Evolutionary conservation across 2,888 invertebrate species (phyloP).

Genomic region (Parnassius glacialis): DNA sequence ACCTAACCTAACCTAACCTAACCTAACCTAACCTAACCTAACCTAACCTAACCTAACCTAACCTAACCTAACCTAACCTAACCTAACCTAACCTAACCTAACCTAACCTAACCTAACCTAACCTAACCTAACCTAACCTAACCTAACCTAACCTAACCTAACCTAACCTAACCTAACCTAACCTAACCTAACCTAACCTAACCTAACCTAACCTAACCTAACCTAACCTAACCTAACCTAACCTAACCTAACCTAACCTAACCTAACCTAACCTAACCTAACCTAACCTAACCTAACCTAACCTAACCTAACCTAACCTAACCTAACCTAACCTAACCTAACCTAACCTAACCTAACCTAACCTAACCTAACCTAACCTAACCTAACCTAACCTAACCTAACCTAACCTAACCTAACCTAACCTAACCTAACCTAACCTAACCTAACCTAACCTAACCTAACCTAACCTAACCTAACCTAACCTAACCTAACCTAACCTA

Average conservation of each 20-base stretch:
- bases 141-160: constrained; percentile 29
- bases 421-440: constrained; percentile 28
- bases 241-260: constrained; percentile 28
- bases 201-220: constrained; percentile 27
- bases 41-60: constrained; percentile 29
- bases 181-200: constrained; percentile 29
- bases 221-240: constrained; percentile 26
- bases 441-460: constrained; percentile 28
- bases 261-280: constrained; percentile 22
- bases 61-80: constrained; percentile 28
- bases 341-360: constrained; percentile 20
- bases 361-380: constrained; percentile 17
- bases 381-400: constrained; percentile 26
- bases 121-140: constrained; percentile 29
- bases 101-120: constrained; percentile 29
- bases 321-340: constrained; percentile 20
- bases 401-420: constrained; percentile 27
- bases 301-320: constrained; percentile 23
- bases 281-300: constrained; percentile 25
- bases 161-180: constrained; percentile 30
- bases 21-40: constrained; percentile 30
- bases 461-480: constrained; percentile 26
- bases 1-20: constrained; percentile 29
- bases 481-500: constrained; percentile 24
- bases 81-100: constrained; percentile 31